Base-by-base conservation (phyloP, 2,888 invertebrate species). In the Shargacucullia verbasci region DNA sequence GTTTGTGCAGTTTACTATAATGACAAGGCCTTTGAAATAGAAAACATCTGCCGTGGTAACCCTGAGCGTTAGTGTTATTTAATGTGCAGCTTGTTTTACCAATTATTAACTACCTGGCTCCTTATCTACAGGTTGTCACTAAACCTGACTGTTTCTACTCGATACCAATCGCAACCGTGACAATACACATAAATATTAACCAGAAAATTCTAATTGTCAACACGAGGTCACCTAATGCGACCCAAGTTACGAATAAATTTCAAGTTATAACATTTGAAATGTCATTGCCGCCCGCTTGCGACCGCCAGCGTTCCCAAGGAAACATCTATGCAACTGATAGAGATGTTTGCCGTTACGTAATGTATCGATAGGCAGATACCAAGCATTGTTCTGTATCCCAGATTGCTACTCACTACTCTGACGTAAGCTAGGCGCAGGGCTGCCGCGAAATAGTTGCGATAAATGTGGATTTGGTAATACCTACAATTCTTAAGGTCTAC, bases 281-380 rank as follows among this genome's bases (percentile, higher is more conserved):
- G 84, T 81, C 81, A 81, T 73, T 82, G 79, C 73, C 82, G 67
- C 49, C 66, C 55, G 62, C 67, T 71, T 64, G 47, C 48, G 50
- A 59, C 52, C 56, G 63, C 59, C 61, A 52, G 59, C 44, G 43
- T 46, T n/a, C 72, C 66, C 72, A 78, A 77, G 73, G 78, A 75
- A 73, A 78, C 67, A 62, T 58, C 50, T 50, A 50, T 59, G 60
- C 64, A 48, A 31, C 47, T 52, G 81, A 86, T 86, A 83, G 83
- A 88, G 85, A 86, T 82, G 85, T 87, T 82, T 84, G 87, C 86
- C 87, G 79, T 89, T 88, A 85, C 87, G 88, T 81, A 88, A 87
- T 80, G 83, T 82, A 81, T 81, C 83, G 81, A 87, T 87, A 79
- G 80, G 81, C 68, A 78, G 84, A 82, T 81, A 83, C 79, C 75